Conservation (phyloP, 2,888 invertebrate species). For the Quadroppia sp. region DNA sequence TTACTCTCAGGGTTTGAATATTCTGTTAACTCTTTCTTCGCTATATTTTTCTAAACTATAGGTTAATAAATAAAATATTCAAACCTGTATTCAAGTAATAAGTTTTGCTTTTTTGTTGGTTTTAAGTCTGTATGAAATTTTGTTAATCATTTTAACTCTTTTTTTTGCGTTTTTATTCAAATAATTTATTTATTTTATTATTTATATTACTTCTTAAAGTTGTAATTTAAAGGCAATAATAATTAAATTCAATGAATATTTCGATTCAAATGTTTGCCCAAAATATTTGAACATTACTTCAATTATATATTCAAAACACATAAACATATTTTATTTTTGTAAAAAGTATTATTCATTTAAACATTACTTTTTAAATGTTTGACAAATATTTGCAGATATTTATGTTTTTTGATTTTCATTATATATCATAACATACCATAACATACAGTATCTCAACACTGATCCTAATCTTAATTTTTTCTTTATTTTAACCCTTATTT, state of each 20-base stretch:
- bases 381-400: background rate
- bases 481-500: conserved; percentile 2
- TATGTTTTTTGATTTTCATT: background rate
- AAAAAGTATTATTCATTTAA: too few species aligned
- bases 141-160: background rate
- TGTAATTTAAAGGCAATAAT: conserved; percentile 30
- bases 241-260: conserved; percentile 18
- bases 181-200: conserved; percentile 26
- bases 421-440: too few species aligned
- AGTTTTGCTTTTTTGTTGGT: background rate
- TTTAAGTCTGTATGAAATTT: background rate
- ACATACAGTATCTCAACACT: conserved; percentile 7
- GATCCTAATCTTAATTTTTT: conserved; percentile 4
- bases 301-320: background rate
- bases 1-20: background rate
- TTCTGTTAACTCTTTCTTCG: background rate
- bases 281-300: background rate
- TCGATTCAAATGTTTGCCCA: background rate
- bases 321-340: background rate
- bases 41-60: background rate
- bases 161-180: background rate
- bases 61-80: background rate
- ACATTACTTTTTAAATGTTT: background rate
- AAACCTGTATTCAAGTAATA: conserved; percentile 16
- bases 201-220: conserved; percentile 20